A percentile compares a stretch with the other conserved stretches of the same genome.
Evolutionary conservation across 2,113 vertebrate genomes (phyloP).

Genomic region (Kryptolebias marmoratus): DNA sequence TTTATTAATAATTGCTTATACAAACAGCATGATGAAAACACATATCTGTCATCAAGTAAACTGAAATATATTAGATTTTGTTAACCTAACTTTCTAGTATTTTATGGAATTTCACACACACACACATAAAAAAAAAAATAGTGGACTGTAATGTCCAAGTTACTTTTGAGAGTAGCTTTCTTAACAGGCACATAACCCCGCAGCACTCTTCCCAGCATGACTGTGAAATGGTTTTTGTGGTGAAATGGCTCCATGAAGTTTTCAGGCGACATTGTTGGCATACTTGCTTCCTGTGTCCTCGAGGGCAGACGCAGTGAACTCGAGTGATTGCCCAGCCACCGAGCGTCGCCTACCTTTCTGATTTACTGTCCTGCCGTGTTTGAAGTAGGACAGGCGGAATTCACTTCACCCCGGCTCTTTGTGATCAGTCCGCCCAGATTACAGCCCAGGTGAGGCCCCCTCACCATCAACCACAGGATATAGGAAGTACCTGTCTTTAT

Average conservation of each 20-base stretch:
- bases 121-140: neutral
- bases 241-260: conserved; percentile 45
- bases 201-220: neutral
- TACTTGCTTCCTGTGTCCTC: conserved; percentile 80
- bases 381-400: conserved; percentile 96
- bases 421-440: conserved; percentile 92
- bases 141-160: neutral
- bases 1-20: too few species aligned
- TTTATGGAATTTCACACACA: too few species aligned
- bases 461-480: conserved; percentile 86
- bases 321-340: conserved; percentile 85
- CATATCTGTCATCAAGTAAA: too few species aligned
- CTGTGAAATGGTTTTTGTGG: conserved; percentile 35
- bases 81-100: too few species aligned
- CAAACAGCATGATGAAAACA: too few species aligned
- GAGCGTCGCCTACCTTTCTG: conserved; percentile 83
- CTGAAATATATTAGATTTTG: too few species aligned
- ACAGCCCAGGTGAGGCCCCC: conserved; percentile 90
- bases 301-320: conserved; percentile 75
- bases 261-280: conserved; percentile 84
- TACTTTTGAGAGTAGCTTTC: neutral
- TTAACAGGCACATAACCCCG: neutral
- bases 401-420: conserved; percentile 87
- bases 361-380: conserved; percentile 93
- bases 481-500: conserved; percentile 88